These are phyloP conservation scores for Apodemus speciosus DNA, from an alignment of 2,113 vertebrate species.

Conservation along the genomic window DNA sequence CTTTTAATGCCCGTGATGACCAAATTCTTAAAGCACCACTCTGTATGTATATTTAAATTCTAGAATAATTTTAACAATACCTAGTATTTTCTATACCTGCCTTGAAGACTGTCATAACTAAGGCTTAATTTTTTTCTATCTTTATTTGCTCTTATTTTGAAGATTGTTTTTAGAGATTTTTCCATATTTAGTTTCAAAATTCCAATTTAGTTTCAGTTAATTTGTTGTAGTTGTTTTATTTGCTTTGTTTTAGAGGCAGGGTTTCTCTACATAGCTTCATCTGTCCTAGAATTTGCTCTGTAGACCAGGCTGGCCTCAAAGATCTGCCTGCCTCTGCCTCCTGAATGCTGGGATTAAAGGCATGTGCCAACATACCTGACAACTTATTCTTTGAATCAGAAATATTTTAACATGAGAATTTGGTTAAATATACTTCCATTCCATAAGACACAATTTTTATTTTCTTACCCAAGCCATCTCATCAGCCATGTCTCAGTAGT, in stretches of 20 bases:
- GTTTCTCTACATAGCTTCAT: not conserved
- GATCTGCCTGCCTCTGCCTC: not conserved
- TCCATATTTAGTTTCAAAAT: not conserved
- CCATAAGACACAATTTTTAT: not conserved
- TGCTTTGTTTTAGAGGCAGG: not conserved
- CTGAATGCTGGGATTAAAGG: not conserved
- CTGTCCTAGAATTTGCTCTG: not conserved
- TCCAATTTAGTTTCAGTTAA: not conserved
- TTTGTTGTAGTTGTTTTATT: not conserved
- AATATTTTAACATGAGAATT: slow-evolving; percentile 20
- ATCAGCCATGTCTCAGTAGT: not conserved
- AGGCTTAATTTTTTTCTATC: not conserved
- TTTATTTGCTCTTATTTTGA: slow-evolving; percentile 44
- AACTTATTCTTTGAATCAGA: not conserved
- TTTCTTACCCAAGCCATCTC: not conserved
- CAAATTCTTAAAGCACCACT: not conserved
- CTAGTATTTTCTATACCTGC: not conserved
- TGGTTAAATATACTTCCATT: not conserved
- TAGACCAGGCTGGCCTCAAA: not conserved
- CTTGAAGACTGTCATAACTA: not conserved
- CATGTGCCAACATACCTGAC: not conserved
- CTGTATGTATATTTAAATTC: not conserved
- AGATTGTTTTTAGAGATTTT: not conserved
- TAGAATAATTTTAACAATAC: not conserved
- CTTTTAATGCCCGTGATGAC: not conserved